Conservation (phyloP, 2,797 vertebrate species). For the Syncerus caffer region DNA sequence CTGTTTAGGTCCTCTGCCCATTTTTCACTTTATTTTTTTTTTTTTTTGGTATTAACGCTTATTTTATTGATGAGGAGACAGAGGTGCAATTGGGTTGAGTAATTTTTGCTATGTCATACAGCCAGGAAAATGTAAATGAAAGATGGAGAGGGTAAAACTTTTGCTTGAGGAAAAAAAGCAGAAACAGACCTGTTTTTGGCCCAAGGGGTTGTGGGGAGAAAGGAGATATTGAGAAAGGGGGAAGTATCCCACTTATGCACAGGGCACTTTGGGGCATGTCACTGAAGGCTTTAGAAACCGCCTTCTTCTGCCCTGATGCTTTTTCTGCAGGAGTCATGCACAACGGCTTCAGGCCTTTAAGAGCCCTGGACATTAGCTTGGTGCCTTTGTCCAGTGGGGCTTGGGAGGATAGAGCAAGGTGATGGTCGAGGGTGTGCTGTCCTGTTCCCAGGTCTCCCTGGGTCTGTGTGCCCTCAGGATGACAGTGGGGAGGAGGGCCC, state of each 20-base stretch:
- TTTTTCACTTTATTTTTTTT: background rate
- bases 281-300: background rate
- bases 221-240: background rate
- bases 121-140: background rate
- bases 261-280: background rate
- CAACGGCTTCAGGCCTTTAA: background rate
- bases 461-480: background rate
- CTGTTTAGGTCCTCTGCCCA: background rate
- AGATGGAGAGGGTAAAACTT: background rate
- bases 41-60: background rate
- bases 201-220: background rate
- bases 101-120: no score
- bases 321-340: background rate
- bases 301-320: background rate
- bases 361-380: no score
- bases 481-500: background rate
- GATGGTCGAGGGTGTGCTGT: no score
- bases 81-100: background rate
- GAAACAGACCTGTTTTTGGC: background rate
- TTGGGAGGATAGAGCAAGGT: background rate
- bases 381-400: background rate
- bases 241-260: background rate
- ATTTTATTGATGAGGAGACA: background rate
- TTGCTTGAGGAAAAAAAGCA: background rate
- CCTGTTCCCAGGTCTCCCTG: background rate